Base-by-base conservation (phyloP, 2,113 vertebrate species). In the Amblyornis subalaris region DNA sequence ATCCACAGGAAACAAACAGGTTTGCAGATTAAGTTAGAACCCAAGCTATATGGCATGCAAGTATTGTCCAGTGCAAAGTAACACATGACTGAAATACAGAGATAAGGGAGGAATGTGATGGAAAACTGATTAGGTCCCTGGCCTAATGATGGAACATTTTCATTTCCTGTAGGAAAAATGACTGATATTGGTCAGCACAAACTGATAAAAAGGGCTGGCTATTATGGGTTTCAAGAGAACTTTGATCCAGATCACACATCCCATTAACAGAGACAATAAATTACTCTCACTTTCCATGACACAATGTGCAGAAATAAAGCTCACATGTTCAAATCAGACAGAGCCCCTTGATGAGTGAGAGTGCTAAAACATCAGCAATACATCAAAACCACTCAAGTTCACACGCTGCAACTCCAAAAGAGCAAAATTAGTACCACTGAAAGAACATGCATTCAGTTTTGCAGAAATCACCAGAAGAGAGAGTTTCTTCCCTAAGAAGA, bases 101-200 rank as follows among this genome's bases (percentile, higher is more conserved):
- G 64, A 77, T 60, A 53, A 55, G 36, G 31, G 21, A 79, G n/a
- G 44, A 69, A 57, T 0, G 2, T 84, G 81, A 82, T 61, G 66
- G 66, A 81, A 85, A 75, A 10, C 0, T 0, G 3, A 60, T 40
- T 36, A 90, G 16, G 19, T 2, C 28, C 14, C 24, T 25, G 6
- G n/a, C 12, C 69, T 90, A 45, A 90, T 4, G 24, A 85, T 33
- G 42, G 28, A 73, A 83, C 7, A 45, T 75, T 91, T 87, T 94
- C 22, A 90, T 94, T 78, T 92, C 80, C 86, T 81, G 44, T n/a
- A 61, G 23, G 48, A 44, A 88, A 90, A 89, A 88, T 28, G 22
- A 62, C 50, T 66, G 78, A 83, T 83, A 62, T 2, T 66, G 67
- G 50, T 51, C 83, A 83, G 60, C 75, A 85, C 35, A 42, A 70